A percentile compares a stretch with the other conserved stretches of the same genome.
These are phyloP conservation scores for Cygnus buccinator DNA, from an alignment of 2,113 vertebrate species.

Conservation along the genomic window DNA sequence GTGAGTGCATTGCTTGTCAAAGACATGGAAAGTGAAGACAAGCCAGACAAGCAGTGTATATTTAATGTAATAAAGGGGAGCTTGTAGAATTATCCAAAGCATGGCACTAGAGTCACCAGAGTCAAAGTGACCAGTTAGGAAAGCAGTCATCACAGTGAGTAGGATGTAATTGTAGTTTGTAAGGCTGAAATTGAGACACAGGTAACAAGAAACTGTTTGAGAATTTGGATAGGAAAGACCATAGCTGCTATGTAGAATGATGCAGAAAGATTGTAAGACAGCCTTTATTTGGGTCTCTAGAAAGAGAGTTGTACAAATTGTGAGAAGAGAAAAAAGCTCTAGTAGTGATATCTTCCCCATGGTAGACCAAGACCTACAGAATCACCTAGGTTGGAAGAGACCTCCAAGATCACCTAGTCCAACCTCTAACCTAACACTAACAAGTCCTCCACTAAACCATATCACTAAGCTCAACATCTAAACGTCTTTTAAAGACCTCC, in stretches of 20 bases:
- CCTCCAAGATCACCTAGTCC: no score
- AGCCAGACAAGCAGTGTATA: background rate
- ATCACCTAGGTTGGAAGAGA: no score
- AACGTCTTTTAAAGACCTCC: no score
- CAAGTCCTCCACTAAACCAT: no score
- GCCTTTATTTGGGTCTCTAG: background rate
- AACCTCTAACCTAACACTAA: no score
- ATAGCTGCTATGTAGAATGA: background rate
- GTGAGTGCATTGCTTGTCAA: background rate
- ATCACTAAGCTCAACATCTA: no score
- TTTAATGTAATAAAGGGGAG: background rate
- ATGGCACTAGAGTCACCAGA: background rate
- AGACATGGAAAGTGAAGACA: background rate
- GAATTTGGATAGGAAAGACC: background rate
- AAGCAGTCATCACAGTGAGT: background rate
- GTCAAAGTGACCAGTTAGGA: background rate
- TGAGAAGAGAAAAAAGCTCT: background rate
- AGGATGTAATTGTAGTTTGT: background rate
- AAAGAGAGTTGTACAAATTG: background rate
- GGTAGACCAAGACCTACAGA: background rate
- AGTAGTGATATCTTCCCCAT: no score
- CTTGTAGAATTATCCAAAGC: background rate
- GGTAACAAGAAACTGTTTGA: background rate
- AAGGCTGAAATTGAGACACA: background rate
- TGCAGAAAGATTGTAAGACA: background rate